These are phyloP conservation scores for Hoplostethus atlanticus DNA, from an alignment of 2,797 vertebrate genomes.

Conservation along the genomic window DNA sequence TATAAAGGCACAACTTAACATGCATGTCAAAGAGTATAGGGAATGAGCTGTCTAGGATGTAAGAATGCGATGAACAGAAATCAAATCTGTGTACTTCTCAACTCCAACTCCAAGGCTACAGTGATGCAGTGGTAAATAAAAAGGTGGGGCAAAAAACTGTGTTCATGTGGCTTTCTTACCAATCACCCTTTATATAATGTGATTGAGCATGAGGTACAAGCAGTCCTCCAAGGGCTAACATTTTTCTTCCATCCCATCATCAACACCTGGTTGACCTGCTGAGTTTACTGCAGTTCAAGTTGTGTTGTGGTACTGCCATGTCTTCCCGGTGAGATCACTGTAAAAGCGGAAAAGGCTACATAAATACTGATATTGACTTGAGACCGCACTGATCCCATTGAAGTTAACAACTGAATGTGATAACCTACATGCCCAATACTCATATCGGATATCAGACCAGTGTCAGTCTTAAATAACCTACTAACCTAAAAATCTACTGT, in stretches of 20 bases:
- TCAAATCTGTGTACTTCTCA: too few relatives aligned
- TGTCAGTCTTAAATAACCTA: background rate
- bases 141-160: too few relatives aligned
- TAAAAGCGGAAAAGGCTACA: constrained; percentile 8
- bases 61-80: too few relatives aligned
- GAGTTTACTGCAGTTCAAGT: background rate
- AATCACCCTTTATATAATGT: background rate
- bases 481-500: background rate
- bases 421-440: background rate
- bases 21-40: too few relatives aligned
- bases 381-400: background rate
- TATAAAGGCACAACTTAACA: too few relatives aligned
- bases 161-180: background rate
- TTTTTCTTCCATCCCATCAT: constrained; percentile 4
- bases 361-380: background rate
- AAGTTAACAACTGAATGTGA: too few relatives aligned
- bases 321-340: constrained; percentile 30
- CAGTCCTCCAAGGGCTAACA: background rate
- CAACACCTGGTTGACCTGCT: constrained; percentile 13
- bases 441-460: background rate
- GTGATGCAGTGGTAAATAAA: too few relatives aligned
- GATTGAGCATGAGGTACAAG: background rate
- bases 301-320: background rate
- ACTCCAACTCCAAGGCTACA: too few relatives aligned
- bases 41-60: too few relatives aligned